phyloP scores from a whole-genome alignment of 1,140 invertebrate genomes.

The Zaprionus inermis region DNA sequence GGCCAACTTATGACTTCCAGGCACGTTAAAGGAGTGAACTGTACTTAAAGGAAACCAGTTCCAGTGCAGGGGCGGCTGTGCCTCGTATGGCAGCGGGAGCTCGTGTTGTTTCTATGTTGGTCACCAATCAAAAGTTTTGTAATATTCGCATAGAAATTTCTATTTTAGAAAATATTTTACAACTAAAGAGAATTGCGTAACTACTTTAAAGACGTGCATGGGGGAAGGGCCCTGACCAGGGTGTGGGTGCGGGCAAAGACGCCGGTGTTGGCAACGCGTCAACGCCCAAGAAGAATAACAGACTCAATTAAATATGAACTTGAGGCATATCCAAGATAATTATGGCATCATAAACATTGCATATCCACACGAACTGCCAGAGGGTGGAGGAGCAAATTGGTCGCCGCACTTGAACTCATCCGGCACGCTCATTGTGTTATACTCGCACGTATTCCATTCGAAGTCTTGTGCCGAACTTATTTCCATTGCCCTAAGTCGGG shows the following conservation, averaged over 20 bases:
- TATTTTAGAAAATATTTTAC: conserved; percentile 32
- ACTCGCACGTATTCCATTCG: conserved; percentile 34
- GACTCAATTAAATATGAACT: conserved; percentile 75
- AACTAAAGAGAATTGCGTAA: conserved; percentile 43
- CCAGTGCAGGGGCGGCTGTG: not conserved
- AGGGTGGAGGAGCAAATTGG: conserved; percentile 18
- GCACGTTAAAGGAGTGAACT: conserved; percentile 1
- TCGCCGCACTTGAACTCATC: conserved; percentile 68
- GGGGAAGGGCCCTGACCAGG: not conserved
- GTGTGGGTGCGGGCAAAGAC: conserved; percentile 11
- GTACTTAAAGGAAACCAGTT: conserved; percentile 29
- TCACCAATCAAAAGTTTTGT: conserved; percentile 46
- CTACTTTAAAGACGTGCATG: conserved; percentile 3
- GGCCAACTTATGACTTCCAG: conserved; percentile 27
- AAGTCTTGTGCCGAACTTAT: no score
- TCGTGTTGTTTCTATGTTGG: conserved; percentile 32
- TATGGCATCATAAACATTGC: conserved; percentile 34
- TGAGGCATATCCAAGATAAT: conserved; percentile 59
- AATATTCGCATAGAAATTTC: conserved; percentile 1
- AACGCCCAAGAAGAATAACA: conserved; percentile 63
- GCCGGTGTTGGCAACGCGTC: conserved; percentile 22
- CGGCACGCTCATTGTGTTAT: conserved; percentile 28
- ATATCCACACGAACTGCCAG: conserved; percentile 39
- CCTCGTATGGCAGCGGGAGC: not conserved
- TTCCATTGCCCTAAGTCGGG: conserved; percentile 21